Base-by-base conservation (phyloP, 2,888 invertebrate species). In the Pherbina coryleti region DNA sequence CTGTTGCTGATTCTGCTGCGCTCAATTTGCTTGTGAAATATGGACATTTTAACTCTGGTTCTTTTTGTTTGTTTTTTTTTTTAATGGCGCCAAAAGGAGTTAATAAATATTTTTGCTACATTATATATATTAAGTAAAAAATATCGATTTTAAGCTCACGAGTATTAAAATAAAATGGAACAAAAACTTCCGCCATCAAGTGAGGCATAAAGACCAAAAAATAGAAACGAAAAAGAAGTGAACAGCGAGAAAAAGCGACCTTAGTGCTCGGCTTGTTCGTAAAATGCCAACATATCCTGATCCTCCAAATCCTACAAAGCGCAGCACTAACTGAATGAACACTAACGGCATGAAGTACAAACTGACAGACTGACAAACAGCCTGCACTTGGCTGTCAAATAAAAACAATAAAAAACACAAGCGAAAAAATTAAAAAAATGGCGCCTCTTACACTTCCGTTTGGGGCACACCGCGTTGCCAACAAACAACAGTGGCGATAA, bases 241-340 rank as follows among this genome's bases (percentile, higher is more conserved):
- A 71, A 22, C 62, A 53, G n/a, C 19, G n/a, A n/a, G n/a, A 74
- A 62, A 44, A 51, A 74, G 7, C 55, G 17, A 70, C 8, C 25
- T 28, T 44, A 60, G 60, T 25, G 31, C 19, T 82, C 84, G 83
- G 84, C 83, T 84, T 85, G 85, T 86, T 85, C 86, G 84, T 85
- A 85, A 85, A 85, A 86, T 86, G 85, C 84, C 84, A 84, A 85
- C 85, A 86, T 81, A 85, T 86, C 85, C 86, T 85, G 85, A 83
- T 83, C 85, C 60, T 57, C 62, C 66, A 73, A 77, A 77, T 60
- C 14, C 62, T 64, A 31, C 19, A 74, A 78, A 74, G 49, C 55
- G 31, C 62, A n/a, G 31, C 22, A 37, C 55, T 66, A 37, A 77
- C 64, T 64, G 55, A 67, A 57, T 51, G 19, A 60, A 17, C 31